Conservation (phyloP, 2,113 vertebrate species). For the Hoplias malabaricus region DNA sequence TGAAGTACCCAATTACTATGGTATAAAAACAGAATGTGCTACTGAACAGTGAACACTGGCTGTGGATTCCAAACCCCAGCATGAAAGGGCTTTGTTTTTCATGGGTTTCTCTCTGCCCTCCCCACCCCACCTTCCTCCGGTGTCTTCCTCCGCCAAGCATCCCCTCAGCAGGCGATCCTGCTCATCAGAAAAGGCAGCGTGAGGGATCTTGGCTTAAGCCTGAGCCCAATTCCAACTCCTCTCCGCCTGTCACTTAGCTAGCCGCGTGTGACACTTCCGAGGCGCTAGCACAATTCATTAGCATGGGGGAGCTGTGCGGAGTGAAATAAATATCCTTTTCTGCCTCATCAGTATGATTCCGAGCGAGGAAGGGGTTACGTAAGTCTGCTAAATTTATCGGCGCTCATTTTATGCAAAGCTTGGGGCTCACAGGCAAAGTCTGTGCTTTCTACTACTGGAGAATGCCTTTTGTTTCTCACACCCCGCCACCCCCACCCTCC, state of each 20-base stretch:
- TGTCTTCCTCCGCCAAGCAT: conserved; percentile 14
- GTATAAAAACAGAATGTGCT: conserved; percentile 34
- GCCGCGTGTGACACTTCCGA: conserved; percentile 52
- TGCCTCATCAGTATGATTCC: conserved; percentile 76
- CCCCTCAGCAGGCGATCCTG: conserved; percentile 46
- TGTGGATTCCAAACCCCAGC: conserved; percentile 16
- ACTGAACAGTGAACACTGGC: background rate
- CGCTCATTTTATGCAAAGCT: conserved; percentile 74
- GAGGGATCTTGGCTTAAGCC: conserved; percentile 44
- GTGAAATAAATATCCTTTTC: conserved; percentile 65
- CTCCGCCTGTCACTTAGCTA: conserved; percentile 44
- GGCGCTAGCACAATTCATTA: conserved; percentile 59
- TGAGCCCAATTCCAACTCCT: conserved; percentile 37
- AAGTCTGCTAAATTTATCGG: conserved; percentile 78
- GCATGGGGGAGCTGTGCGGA: conserved; percentile 52
- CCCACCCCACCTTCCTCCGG: background rate
- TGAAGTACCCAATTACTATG: background rate
- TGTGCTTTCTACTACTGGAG: conserved; percentile 56
- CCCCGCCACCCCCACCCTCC: too few species aligned
- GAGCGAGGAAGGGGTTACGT: conserved; percentile 70
- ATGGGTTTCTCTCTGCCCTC: background rate
- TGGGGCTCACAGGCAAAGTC: conserved; percentile 65
- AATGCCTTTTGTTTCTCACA: conserved; percentile 63
- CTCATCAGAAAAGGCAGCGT: conserved; percentile 51
- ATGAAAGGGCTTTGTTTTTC: conserved; percentile 18